phyloP scores from a whole-genome alignment of 1,140 invertebrate species.

The Cotesia typhae region DNA sequence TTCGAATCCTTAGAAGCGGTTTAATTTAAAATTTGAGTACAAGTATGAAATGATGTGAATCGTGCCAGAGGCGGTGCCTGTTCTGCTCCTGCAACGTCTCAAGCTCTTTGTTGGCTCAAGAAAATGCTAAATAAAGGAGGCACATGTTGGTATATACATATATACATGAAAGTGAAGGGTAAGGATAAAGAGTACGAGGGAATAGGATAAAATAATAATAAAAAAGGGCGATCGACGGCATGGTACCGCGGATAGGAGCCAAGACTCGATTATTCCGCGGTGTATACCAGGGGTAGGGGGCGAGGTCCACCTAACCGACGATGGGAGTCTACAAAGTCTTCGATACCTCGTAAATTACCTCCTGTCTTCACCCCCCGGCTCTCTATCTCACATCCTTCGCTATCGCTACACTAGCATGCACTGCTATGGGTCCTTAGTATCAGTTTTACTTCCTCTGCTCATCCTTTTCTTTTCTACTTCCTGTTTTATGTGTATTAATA shows the following conservation, averaged over 20 bases:
- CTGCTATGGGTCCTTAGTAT: slow-evolving; percentile 17
- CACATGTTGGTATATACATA: slow-evolving; percentile 31
- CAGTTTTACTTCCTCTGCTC: slow-evolving; percentile 8
- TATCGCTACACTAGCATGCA: slow-evolving; percentile 36
- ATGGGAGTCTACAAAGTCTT: slow-evolving; percentile 66
- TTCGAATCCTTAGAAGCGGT: slow-evolving; percentile 9
- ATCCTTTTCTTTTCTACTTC: not conserved
- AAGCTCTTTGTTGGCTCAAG: slow-evolving; percentile 38
- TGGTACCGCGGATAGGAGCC: slow-evolving; percentile 47
- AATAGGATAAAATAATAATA: slow-evolving; percentile 13
- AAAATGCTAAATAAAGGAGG: slow-evolving; percentile 54
- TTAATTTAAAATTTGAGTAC: slow-evolving; percentile 1
- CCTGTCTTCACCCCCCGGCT: slow-evolving; percentile 42
- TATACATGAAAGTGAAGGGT: no score
- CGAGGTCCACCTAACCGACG: slow-evolving; percentile 50
- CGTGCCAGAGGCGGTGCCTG: slow-evolving; percentile 33
- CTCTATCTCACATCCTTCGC: slow-evolving; percentile 40
- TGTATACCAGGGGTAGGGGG: not conserved
- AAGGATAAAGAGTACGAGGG: no score
- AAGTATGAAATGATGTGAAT: slow-evolving; percentile 41
- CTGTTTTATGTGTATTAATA: no score
- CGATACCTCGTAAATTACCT: slow-evolving; percentile 66
- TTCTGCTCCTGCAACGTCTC: slow-evolving; percentile 12
- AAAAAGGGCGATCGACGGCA: slow-evolving; percentile 49
- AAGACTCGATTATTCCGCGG: slow-evolving; percentile 23